phyloP scores from a whole-genome alignment of 2,113 vertebrate species.

The Ariopsis seemanni region DNA sequence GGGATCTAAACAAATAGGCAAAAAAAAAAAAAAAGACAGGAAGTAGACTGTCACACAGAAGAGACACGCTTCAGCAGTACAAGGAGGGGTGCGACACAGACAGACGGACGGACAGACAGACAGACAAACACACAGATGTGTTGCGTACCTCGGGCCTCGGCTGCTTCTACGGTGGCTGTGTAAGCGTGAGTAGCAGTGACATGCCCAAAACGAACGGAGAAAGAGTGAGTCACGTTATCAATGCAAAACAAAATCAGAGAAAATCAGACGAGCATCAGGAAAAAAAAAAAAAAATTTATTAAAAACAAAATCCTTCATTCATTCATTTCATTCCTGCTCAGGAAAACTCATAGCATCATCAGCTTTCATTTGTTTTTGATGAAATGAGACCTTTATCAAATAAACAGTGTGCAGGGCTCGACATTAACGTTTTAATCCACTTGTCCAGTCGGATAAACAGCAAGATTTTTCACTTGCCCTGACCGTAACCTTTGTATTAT shows the following conservation, averaged over 20 bases:
- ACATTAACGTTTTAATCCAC: too few relatives aligned
- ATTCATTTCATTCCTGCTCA: background rate
- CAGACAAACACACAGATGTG: conserved; percentile 50
- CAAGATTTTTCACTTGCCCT: too few relatives aligned
- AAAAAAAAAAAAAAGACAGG: background rate
- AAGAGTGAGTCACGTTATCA: conserved; percentile 79
- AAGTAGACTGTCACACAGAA: background rate
- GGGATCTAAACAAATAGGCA: background rate
- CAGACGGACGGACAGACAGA: background rate
- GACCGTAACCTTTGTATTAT: too few relatives aligned
- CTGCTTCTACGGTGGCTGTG: conserved; percentile 96
- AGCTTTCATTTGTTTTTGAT: conserved; percentile 36
- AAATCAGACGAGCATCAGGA: conserved; percentile 58
- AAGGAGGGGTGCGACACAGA: background rate
- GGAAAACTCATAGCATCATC: background rate
- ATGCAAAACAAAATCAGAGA: conserved; percentile 48
- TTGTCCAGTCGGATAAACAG: too few relatives aligned
- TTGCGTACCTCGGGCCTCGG: conserved; percentile 93
- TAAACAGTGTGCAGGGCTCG: too few relatives aligned
- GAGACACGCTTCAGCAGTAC: conserved; percentile 4
- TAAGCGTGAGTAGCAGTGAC: conserved; percentile 89
- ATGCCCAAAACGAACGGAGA: conserved; percentile 89
- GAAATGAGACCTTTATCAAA: conserved; percentile 14
- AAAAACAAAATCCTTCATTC: background rate
- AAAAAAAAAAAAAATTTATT: background rate